Conservation (phyloP, 2,888 invertebrate species). For the Gymnocheta viridis region DNA sequence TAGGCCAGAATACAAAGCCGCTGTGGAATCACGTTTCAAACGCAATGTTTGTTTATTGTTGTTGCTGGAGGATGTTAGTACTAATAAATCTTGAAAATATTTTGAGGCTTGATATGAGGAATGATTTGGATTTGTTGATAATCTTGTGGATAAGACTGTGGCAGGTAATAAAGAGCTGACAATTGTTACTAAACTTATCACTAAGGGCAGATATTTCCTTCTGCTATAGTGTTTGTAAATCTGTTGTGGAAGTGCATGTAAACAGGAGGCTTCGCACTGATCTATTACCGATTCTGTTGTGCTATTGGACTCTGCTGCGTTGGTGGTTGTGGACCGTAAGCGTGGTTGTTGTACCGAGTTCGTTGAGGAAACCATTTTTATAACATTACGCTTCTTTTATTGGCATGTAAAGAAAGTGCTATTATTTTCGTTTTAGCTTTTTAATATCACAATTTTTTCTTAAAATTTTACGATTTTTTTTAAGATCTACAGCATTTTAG, state of each 20-base stretch:
- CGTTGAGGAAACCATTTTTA: constrained; percentile 74
- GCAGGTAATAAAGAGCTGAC: constrained; percentile 60
- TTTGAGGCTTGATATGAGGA: constrained; percentile 55
- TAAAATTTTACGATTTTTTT: constrained; percentile 32
- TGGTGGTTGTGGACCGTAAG: constrained; percentile 47
- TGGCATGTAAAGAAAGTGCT: constrained; percentile 27
- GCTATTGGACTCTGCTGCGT: constrained; percentile 70
- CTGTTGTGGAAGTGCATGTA: constrained; percentile 52
- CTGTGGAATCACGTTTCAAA: constrained; percentile 67
- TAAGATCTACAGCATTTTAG: constrained; percentile 28
- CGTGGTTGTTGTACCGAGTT: constrained; percentile 51
- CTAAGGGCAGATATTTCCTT: constrained; percentile 55
- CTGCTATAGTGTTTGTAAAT: constrained; percentile 58
- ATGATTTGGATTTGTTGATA: constrained; percentile 51
- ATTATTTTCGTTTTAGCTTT: neutral
- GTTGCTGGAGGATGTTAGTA: neutral
- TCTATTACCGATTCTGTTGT: constrained; percentile 73
- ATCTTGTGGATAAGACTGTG: constrained; percentile 46
- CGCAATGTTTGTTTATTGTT: constrained; percentile 66
- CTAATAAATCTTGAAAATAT: constrained; percentile 50
- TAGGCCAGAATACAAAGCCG: constrained; percentile 73
- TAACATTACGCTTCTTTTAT: constrained; percentile 72
- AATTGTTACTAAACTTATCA: constrained; percentile 54
- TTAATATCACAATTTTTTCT: neutral
- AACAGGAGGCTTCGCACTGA: constrained; percentile 49